Percentiles rank a stretch among this genome's conserved stretches.
Conservation (phyloP, 2,888 invertebrate genomes). For the Arrhopalites spinosus region DNA sequence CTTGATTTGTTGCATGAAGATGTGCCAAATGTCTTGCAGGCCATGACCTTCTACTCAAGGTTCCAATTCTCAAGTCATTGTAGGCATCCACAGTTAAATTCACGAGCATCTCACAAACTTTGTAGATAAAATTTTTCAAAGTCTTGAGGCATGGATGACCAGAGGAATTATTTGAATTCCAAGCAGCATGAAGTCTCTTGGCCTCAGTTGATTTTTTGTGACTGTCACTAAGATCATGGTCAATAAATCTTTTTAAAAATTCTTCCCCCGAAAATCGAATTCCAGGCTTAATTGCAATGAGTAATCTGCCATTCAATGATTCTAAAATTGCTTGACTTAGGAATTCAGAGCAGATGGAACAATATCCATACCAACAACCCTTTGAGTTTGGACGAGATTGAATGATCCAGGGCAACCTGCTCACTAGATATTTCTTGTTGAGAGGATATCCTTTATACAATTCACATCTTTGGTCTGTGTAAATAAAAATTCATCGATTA, state of each 20-base stretch:
- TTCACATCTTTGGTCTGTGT: no score
- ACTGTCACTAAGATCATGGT: background rate
- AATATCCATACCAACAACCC: background rate
- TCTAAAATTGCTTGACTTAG: background rate
- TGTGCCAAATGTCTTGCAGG: background rate
- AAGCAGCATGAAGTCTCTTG: background rate
- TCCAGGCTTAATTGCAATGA: background rate
- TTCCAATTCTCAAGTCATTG: conserved; percentile 11
- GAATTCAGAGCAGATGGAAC: background rate
- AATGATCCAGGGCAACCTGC: background rate
- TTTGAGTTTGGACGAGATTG: background rate
- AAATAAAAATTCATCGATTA: no score
- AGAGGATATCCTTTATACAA: background rate
- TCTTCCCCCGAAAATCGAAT: background rate
- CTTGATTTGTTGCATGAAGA: background rate
- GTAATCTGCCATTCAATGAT: background rate
- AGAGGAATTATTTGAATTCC: background rate
- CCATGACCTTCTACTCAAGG: background rate
- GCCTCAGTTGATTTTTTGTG: background rate
- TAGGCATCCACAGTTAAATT: background rate
- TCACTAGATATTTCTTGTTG: background rate
- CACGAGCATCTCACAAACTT: background rate
- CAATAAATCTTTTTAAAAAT: background rate
- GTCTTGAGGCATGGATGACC: background rate
- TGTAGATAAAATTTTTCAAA: background rate